phyloP scores from a whole-genome alignment of 1,140 invertebrate species.

The Ostrea edulis region DNA sequence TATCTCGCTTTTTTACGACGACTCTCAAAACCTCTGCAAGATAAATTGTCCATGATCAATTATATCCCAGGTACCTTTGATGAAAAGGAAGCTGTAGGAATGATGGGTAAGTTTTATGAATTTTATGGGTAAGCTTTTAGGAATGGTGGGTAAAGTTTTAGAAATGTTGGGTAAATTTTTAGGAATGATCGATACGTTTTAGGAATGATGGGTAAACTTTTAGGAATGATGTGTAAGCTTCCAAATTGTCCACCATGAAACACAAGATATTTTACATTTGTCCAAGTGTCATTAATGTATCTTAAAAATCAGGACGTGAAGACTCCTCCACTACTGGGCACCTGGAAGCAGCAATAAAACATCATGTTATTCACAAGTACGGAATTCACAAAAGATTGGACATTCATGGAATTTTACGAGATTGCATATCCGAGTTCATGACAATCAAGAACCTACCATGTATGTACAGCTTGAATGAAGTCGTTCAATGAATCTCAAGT shows the following conservation, averaged over 20 bases:
- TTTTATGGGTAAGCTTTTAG: too few relatives aligned
- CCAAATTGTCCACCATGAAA: too few relatives aligned
- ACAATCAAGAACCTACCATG: conserved; percentile 45
- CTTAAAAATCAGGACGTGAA: neutral
- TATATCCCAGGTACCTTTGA: conserved; percentile 54
- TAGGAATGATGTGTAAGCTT: conserved; percentile 17
- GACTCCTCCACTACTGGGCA: neutral
- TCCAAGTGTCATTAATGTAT: neutral
- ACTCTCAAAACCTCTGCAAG: conserved; percentile 40
- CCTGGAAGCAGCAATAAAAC: conserved; percentile 26
- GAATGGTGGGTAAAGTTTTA: too few relatives aligned
- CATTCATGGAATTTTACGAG: conserved; percentile 53
- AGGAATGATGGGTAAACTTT: too few relatives aligned
- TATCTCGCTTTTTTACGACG: conserved; percentile 46
- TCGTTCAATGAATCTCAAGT: neutral
- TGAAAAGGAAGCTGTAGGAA: conserved; percentile 11
- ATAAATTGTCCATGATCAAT: conserved; percentile 42
- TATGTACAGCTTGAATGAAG: neutral
- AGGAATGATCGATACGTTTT: too few relatives aligned
- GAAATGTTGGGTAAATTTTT: too few relatives aligned
- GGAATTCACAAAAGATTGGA: conserved; percentile 40
- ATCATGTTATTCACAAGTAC: conserved; percentile 47
- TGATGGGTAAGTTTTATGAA: conserved; percentile 29
- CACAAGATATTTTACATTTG: neutral
- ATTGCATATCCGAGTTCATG: conserved; percentile 46